Conservation (phyloP, 2,113 vertebrate species). For the Notiomystis cincta region DNA sequence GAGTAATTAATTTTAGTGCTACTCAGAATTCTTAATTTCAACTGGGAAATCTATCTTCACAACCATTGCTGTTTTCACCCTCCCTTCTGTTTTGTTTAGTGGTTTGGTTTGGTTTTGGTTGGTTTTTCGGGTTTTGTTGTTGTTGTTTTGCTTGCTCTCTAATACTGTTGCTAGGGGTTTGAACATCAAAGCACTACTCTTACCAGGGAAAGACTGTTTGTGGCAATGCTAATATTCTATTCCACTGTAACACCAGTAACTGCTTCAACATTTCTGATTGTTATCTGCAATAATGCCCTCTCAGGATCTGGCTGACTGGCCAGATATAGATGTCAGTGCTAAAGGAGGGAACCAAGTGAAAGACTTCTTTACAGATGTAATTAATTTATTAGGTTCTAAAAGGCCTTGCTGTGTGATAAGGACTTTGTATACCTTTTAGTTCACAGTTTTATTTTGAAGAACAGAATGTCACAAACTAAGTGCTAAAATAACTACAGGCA, state of each 20-base stretch:
- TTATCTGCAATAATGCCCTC: conserved; percentile 15
- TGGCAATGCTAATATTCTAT: not conserved
- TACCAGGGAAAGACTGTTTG: not conserved
- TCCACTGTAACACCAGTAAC: not conserved
- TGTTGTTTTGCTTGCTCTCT: not conserved
- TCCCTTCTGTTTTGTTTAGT: not conserved
- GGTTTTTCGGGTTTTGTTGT: not conserved
- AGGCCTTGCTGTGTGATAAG: not conserved
- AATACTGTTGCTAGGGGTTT: not conserved
- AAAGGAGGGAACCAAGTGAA: not conserved
- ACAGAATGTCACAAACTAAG: not conserved
- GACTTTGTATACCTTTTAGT: not conserved
- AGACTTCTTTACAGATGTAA: not conserved
- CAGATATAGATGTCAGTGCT: not conserved
- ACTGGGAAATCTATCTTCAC: conserved; percentile 45
- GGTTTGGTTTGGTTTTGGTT: not conserved
- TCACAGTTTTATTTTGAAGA: not conserved
- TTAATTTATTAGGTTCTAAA: conserved; percentile 13
- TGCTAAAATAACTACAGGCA: not conserved
- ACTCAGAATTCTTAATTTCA: conserved; percentile 74
- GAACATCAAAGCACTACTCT: not conserved
- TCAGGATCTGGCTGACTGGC: not conserved
- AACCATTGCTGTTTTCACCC: not conserved
- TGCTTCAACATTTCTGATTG: not conserved
- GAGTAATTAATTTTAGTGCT: conserved; percentile 76